Percentiles rank a stretch among this genome's conserved stretches.
Conservation (phyloP, 2,113 vertebrate genomes). For the Lutjanus erythropterus region DNA sequence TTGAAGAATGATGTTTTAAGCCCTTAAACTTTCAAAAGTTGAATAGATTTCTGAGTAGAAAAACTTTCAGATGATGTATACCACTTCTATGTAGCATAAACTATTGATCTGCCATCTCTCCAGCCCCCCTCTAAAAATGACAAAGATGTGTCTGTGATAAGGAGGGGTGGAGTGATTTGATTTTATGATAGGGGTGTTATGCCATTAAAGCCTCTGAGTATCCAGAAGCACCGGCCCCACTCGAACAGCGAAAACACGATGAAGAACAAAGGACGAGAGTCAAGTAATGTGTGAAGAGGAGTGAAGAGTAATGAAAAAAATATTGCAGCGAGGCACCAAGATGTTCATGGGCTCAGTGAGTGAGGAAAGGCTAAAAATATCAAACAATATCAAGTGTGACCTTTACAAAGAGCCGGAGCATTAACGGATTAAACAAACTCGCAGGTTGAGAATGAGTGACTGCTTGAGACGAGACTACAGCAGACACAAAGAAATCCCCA, state of each 20-base stretch:
- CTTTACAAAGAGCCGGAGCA: constrained; percentile 14
- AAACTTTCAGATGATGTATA: too few relatives aligned
- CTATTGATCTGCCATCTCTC: too few relatives aligned
- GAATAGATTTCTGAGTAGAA: too few relatives aligned
- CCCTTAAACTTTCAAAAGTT: too few relatives aligned
- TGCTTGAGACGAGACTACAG: not conserved
- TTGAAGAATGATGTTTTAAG: too few relatives aligned
- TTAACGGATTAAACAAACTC: constrained; percentile 22
- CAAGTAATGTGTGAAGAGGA: not conserved
- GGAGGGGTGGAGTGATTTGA: not conserved
- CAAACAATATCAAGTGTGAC: constrained; percentile 22
- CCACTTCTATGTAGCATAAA: too few relatives aligned
- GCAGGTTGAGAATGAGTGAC: not conserved
- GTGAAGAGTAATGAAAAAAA: constrained; percentile 6
- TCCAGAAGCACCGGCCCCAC: not conserved
- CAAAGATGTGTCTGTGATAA: too few relatives aligned
- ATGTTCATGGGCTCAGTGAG: not conserved
- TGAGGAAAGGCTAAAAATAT: constrained; percentile 3
- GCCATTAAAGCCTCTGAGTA: not conserved
- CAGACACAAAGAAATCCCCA: not conserved
- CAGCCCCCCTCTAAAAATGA: too few relatives aligned
- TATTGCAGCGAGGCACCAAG: not conserved
- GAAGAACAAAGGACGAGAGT: not conserved
- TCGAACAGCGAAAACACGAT: not conserved
- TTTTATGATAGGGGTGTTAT: not conserved